Evolutionary conservation across 1,140 invertebrate genomes (phyloP), one percentile per base, ranked within the genome.

Genomic region (Liolophura sinensis): DNA sequence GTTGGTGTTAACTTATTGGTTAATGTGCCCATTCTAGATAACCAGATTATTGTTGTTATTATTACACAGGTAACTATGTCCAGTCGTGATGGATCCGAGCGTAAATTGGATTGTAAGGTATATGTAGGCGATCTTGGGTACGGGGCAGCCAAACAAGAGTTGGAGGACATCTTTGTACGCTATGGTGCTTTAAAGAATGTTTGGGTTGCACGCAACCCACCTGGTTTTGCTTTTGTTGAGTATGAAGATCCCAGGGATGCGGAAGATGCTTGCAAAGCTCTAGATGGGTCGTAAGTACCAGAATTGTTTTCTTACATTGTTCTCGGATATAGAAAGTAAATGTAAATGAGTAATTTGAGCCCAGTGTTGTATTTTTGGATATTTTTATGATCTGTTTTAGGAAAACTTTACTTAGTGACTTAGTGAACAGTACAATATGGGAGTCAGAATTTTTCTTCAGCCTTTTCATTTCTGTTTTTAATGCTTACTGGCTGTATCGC

Each of bases 241-340:
- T 98, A 96, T 85, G 94, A 97, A 85, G 95, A 95, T 83, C 88
- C 90, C 74, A 90, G 93, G 78, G 95, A 98, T 86, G 95, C 95
- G 9, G 93, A 95, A 80, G 95, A 98, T 87, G 93, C 95, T 18
- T 92, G 95, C n/a, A 87, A 93, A 77, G 94, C 91, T 57, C 85
- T 99, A 65, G 96, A 99, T 87, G 96, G 96, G 78, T 85, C 85
- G 88, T 89, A 82, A 76, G 80, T 73, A 52, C 51, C 12, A 24
- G 60, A n/a, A n/a, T 62, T 16, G 24, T 57, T 40, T 60, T 0
- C 22, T n/a, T 60, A 25, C 51, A 46, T n/a, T 25, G 27, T 18
- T 1, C 49, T 27, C 49, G 40, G 24, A 18, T n/a, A 15, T 16
- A 20, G 24, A 61, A 47, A 56, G 31, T 27, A 16, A 15, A 11